Evolutionary conservation across 2,113 vertebrate species (phyloP).

Genomic region (Equus przewalskii): DNA sequence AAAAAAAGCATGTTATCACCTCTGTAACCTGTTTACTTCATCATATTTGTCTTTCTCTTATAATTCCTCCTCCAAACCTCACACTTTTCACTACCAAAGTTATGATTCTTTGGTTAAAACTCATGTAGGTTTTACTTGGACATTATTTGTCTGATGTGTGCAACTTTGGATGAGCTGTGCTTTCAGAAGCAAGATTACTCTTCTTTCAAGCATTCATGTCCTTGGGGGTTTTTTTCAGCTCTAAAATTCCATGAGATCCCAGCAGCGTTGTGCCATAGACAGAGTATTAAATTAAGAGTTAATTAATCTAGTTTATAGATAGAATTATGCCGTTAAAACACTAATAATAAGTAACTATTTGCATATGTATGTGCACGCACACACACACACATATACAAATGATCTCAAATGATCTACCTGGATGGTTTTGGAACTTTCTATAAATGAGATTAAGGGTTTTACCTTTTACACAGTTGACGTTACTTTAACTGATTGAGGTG

Average conservation of each 20-base stretch:
- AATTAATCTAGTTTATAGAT: background rate
- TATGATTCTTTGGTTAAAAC: background rate
- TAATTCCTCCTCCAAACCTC: background rate
- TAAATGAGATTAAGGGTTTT: background rate
- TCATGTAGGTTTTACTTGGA: background rate
- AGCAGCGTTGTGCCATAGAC: background rate
- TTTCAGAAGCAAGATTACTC: background rate
- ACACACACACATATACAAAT: no score
- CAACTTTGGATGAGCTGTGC: background rate
- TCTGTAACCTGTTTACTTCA: background rate
- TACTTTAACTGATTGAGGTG: background rate
- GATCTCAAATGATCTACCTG: background rate
- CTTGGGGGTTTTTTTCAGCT: background rate
- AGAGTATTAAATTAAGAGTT: background rate
- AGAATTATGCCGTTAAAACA: background rate
- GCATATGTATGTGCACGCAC: background rate
- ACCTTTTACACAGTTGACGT: background rate
- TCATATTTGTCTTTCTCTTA: background rate
- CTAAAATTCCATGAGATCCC: background rate
- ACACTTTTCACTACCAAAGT: background rate
- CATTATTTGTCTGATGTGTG: background rate
- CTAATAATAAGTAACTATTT: background rate
- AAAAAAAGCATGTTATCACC: background rate
- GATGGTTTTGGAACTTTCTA: background rate
- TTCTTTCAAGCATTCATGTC: background rate